Evolutionary conservation across 2,797 vertebrate species (phyloP).

Genomic region (Mycteria americana): DNA sequence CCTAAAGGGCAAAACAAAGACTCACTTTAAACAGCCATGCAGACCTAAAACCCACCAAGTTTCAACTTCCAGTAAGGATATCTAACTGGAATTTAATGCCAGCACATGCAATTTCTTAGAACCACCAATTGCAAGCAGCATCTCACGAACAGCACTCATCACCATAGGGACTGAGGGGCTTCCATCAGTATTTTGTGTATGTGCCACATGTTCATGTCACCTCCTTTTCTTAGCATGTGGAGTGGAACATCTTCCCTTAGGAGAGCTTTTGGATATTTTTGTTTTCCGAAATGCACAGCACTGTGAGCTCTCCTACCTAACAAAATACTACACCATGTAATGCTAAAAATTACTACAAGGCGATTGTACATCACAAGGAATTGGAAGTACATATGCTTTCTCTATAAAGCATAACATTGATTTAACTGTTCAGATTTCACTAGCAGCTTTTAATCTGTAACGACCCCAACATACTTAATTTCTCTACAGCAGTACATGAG

Average conservation of each 20-base stretch:
- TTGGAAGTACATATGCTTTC: neutral
- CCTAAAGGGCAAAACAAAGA: conserved; percentile 74
- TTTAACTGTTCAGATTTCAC: neutral
- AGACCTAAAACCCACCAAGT: neutral
- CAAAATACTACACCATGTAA: neutral
- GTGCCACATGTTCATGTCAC: neutral
- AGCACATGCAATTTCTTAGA: neutral
- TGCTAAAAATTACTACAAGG: neutral
- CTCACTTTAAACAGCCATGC: neutral
- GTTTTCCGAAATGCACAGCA: neutral
- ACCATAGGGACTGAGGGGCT: neutral
- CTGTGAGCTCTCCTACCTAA: neutral
- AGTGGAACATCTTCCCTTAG: neutral
- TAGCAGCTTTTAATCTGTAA: neutral
- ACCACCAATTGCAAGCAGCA: neutral
- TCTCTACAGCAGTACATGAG: neutral
- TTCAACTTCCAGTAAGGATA: neutral
- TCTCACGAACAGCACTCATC: neutral
- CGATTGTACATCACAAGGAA: neutral
- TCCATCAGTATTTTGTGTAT: neutral
- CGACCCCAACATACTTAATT: neutral
- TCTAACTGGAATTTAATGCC: neutral
- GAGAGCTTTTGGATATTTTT: neutral
- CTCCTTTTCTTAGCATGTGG: neutral
- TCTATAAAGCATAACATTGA: neutral